phyloP scores from a whole-genome alignment of 1,140 invertebrate genomes.

The Leptonema lineaticorne region DNA sequence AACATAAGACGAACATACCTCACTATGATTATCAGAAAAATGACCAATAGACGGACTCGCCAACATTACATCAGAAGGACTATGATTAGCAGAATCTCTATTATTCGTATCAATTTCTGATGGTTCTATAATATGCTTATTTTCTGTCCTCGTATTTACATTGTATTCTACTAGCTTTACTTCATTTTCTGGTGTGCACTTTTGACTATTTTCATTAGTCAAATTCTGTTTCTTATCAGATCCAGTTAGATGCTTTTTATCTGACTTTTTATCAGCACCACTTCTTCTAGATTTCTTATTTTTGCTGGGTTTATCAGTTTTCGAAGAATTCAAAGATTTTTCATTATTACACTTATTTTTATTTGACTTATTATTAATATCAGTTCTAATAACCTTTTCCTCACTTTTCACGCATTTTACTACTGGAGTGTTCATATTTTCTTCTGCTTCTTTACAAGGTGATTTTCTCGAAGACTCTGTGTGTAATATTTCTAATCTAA shows the following conservation, averaged over 20 bases:
- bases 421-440: background rate
- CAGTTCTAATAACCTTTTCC: background rate
- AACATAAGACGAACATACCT: conserved; percentile 55
- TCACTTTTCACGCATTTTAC: background rate
- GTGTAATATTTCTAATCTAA: conserved; percentile 5
- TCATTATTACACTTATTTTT: conserved; percentile 1
- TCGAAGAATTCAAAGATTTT: no score
- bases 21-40: conserved; percentile 67
- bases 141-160: background rate
- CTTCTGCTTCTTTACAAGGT: background rate
- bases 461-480: background rate
- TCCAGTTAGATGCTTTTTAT: background rate
- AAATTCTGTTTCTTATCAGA: background rate
- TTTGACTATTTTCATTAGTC: background rate
- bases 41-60: conserved; percentile 64
- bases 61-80: conserved; percentile 64
- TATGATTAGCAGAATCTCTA: conserved; percentile 68
- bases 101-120: background rate
- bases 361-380: background rate
- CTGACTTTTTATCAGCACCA: conserved; percentile 10
- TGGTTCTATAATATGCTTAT: background rate
- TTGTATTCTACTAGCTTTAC: background rate
- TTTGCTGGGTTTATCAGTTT: conserved; percentile 20
- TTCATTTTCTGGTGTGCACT: background rate
- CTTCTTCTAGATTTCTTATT: conserved; percentile 25